Evolutionary conservation across 2,888 invertebrate species (phyloP), one percentile per base, ranked within the genome.

Genomic region (Geophilus truncorum): DNA sequence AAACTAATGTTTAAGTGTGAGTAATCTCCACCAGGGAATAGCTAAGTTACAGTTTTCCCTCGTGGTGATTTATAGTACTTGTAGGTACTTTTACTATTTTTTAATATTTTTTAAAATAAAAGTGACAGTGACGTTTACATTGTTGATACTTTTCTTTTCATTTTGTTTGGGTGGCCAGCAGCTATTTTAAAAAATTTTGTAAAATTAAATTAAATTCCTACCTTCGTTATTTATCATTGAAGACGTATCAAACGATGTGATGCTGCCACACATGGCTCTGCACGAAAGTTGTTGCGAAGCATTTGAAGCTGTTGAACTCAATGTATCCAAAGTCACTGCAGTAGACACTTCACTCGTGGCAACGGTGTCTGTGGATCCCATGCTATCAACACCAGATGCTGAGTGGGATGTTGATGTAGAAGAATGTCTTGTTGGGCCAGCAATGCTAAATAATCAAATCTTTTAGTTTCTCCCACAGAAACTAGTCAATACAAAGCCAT

Each of bases 361-460:
- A 84, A 90, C 88, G 5, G 90, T 90, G 84, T 90, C 90, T 30
- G 90, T 88, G 18, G 90, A 90, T 30, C 90, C 90, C 87, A 90
- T 86, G 9, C 84, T 84, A 78, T 84, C 85, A 57, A 83, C 84
- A 5, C 80, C 86, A 30, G 84, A 84, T 82, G 83, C 83, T 75
- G 81, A 81, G n/a, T 80, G 81, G 15, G 76, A 77, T 30, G 80
- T 32, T 30, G 80, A 75, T 30, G 80, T 40, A 5, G 57, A 62
- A 25, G 80, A 80, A 62, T 80, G 80, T 2, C 80, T 70, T 12
- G 80, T 80, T n/a, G 80, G 70, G 32, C 62, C 80, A 62, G 21
- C 34, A 9, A 7, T 12, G 34, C 32, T 18, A 45, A 45, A 79
- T 12, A 51, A 57, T 45, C 10, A 21, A 40, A 78, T 3, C 15